Conservation (phyloP, 1,140 invertebrate genomes). For the Drosophila mayri region DNA sequence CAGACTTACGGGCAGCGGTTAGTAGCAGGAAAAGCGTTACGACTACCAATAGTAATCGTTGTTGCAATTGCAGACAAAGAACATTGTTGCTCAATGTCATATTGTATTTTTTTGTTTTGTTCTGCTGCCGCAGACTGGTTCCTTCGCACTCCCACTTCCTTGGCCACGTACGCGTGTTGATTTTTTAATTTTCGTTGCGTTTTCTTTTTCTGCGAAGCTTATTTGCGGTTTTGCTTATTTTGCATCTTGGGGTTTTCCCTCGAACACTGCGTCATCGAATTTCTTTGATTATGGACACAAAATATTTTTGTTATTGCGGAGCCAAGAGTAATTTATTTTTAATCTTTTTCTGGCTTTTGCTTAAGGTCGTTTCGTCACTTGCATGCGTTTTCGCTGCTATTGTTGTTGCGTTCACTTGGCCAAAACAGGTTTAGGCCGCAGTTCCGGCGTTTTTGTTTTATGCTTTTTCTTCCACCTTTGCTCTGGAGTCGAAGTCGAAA, state of each 20-base stretch:
- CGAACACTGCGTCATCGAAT: constrained; percentile 13
- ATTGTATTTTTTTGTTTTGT: constrained; percentile 38
- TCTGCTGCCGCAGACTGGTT: constrained; percentile 14
- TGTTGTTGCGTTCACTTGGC: constrained; percentile 48
- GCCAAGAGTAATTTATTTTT: constrained; percentile 20
- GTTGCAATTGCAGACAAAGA: constrained; percentile 67
- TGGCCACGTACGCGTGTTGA: constrained; percentile 38
- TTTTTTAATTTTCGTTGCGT: neutral
- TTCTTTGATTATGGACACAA: neutral
- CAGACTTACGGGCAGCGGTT: constrained; percentile 44
- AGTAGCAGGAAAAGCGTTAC: constrained; percentile 54
- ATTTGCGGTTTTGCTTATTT: constrained; percentile 1
- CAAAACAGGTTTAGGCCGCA: constrained; percentile 67
- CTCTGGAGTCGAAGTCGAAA: constrained; percentile 25
- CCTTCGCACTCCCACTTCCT: constrained; percentile 26
- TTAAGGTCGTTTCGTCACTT: constrained; percentile 78
- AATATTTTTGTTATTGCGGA: constrained; percentile 5
- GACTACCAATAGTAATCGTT: constrained; percentile 23
- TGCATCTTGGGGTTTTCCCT: constrained; percentile 10
- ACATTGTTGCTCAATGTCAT: constrained; percentile 33
- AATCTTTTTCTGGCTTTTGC: constrained; percentile 36
- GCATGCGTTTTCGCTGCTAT: constrained; percentile 58
- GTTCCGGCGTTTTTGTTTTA: constrained; percentile 51
- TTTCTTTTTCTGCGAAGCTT: neutral
- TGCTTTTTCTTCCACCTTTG: constrained; percentile 17